Evolutionary conservation across 2,888 invertebrate species (phyloP), one percentile per base, ranked within the genome.

Genomic region (Ephialtes manifestator): DNA sequence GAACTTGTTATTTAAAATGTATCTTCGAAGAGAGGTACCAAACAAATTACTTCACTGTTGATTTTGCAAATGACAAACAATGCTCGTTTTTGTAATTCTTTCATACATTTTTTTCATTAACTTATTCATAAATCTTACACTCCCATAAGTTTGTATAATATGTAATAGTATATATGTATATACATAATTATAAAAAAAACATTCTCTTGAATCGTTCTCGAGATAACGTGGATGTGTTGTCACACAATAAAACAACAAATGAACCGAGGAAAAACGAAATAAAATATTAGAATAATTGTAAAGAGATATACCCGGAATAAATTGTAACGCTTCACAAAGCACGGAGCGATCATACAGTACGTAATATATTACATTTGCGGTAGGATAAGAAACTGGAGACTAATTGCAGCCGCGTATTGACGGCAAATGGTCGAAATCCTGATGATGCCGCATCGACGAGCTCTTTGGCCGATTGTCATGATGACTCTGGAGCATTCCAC

Each of bases 341-440:
- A 68, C 77, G 76, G 43, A 72, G 72, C 65, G 43, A 72, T 81
- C 65, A 60, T 79, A 74, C 63, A 8, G 20, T 18, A 63, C 53
- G 76, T 70, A 67, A 86, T 82, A 82, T 79, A 72, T 76, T 87
- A 85, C 88, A 91, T 92, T 92, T 72, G 53, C 53, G 24, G 43
- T 28, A 18, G 58, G 60, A 15, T 18, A 53, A 60, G 13, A 89
- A 90, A 90, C 87, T 83, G 82, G 81, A 88, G 76, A 68, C 87
- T 87, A 89, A 88, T 91, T 90, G 67, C 87, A 91, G 76, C 93
- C 95, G 96, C 97, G 97, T 93, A 97, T 97, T 90, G 97, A 97
- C 84, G 97, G 97, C 87, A 97, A 94, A 94, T 97, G 97, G 87
- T 96, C 96, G 79, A 96, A 95, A 87, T 95, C 95, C 86, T 91